A percentile compares a stretch with the other conserved stretches of the same genome.
phyloP scores from a whole-genome alignment of 1,140 invertebrate genomes.

The Wasmannia auropunctata region DNA sequence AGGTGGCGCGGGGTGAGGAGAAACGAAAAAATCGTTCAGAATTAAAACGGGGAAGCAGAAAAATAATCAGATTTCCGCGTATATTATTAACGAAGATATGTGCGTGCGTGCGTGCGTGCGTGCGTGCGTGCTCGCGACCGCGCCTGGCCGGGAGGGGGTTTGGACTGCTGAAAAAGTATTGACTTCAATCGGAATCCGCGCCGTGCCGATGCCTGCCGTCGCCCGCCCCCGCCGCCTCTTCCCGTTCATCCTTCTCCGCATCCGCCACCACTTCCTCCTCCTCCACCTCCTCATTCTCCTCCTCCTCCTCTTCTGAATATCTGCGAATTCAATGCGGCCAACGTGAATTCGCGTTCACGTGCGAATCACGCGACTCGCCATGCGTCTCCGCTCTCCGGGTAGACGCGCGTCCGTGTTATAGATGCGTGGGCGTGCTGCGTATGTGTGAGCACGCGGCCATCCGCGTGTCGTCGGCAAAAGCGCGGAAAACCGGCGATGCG shows the following conservation, averaged over 20 bases:
- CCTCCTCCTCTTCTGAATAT: slow-evolving; percentile 27
- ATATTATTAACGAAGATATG: slow-evolving; percentile 83
- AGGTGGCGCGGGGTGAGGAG: slow-evolving; percentile 35
- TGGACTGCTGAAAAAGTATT: slow-evolving; percentile 77
- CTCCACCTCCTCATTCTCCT: background rate
- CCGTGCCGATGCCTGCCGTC: slow-evolving; percentile 59
- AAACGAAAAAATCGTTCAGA: slow-evolving; percentile 78
- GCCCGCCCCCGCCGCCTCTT: slow-evolving; percentile 2
- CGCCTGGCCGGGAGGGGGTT: slow-evolving; percentile 37
- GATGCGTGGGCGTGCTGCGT: background rate
- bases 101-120: background rate
- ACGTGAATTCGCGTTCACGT: slow-evolving; percentile 68
- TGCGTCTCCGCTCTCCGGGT: slow-evolving; percentile 18
- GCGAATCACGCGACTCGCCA: slow-evolving; percentile 63
- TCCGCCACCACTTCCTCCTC: background rate
- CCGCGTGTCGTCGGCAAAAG: slow-evolving; percentile 53
- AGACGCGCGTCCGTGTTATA: slow-evolving; percentile 6
- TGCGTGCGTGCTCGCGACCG: background rate
- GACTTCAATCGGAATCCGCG: slow-evolving; percentile 79
- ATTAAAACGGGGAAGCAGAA: slow-evolving; percentile 83
- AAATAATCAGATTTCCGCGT: slow-evolving; percentile 85
- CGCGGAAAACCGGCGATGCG: slow-evolving; percentile 37
- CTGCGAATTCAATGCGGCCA: slow-evolving; percentile 66
- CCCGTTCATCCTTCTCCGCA: slow-evolving; percentile 3
- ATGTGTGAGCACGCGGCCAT: slow-evolving; percentile 23